phyloP scores from a whole-genome alignment of 1,140 invertebrate species.

The Aphelinus certus region DNA sequence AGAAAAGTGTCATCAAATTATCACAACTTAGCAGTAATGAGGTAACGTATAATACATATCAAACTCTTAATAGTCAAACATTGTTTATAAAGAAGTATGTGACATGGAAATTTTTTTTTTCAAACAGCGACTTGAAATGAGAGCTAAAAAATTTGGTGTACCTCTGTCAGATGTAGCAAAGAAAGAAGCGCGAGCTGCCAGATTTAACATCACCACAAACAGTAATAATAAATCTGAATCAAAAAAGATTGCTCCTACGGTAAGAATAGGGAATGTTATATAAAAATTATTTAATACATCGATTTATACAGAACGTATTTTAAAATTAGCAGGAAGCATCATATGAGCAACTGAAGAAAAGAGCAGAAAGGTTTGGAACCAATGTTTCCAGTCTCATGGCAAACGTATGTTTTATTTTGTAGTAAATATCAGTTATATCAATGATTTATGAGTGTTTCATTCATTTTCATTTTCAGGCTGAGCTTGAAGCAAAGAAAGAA shows the following conservation, averaged over 20 bases:
- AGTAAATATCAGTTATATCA: neutral
- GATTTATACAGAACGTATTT: neutral
- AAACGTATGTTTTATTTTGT: conserved; percentile 61
- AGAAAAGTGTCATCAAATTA: conserved; percentile 71
- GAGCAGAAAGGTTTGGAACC: conserved; percentile 79
- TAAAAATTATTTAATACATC: conserved; percentile 18
- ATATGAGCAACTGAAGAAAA: conserved; percentile 76
- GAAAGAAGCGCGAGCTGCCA: conserved; percentile 74
- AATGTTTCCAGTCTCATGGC: conserved; percentile 75
- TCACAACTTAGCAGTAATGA: conserved; percentile 73
- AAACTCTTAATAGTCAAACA: too few species aligned
- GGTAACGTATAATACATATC: conserved; percentile 50
- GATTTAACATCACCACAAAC: conserved; percentile 66
- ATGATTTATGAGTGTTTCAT: neutral
- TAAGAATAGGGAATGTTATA: conserved; percentile 40
- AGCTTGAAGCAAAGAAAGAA: conserved; percentile 73
- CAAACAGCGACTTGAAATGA: conserved; percentile 73
- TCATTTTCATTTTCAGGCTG: conserved; percentile 55
- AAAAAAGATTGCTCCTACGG: conserved; percentile 47
- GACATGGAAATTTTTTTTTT: conserved; percentile 43
- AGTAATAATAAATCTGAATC: conserved; percentile 50
- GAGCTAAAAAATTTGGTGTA: conserved; percentile 83
- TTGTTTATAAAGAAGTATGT: neutral
- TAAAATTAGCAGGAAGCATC: conserved; percentile 57
- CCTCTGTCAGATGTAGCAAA: conserved; percentile 69